Evolutionary conservation across 2,797 vertebrate genomes (phyloP).

Genomic region (Aselliscus stoliczkanus): DNA sequence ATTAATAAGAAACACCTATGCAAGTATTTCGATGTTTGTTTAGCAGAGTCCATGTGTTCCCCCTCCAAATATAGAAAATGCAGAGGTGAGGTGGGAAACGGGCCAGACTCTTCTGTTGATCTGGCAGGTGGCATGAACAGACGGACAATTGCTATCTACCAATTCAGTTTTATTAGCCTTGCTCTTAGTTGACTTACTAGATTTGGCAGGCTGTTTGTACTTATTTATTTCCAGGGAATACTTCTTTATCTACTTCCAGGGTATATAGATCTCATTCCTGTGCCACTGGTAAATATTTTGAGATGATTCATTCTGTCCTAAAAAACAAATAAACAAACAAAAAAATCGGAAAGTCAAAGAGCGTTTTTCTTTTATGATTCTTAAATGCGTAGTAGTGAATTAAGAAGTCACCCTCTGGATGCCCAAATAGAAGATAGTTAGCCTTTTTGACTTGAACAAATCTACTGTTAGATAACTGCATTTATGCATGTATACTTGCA

Average conservation of each 20-base stretch:
- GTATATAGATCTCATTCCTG: neutral
- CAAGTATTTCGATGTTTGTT: neutral
- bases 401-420: neutral
- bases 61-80: neutral
- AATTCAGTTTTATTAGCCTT: neutral
- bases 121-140: neutral
- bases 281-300: neutral
- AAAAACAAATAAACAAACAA: neutral
- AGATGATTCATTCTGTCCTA: neutral
- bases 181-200: neutral
- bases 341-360: neutral
- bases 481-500: neutral
- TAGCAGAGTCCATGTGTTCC: neutral
- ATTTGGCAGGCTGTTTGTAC: neutral
- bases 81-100: neutral
- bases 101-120: neutral
- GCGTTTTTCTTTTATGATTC: neutral
- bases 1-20: neutral
- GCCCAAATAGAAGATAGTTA: neutral
- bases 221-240: neutral
- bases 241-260: neutral
- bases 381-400: neutral
- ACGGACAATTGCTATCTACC: neutral
- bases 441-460: neutral
- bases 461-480: neutral